Percentiles rank a stretch among this genome's conserved stretches.
phyloP scores from a whole-genome alignment of 2,797 vertebrate species.

The Mionectes olivaceus region DNA sequence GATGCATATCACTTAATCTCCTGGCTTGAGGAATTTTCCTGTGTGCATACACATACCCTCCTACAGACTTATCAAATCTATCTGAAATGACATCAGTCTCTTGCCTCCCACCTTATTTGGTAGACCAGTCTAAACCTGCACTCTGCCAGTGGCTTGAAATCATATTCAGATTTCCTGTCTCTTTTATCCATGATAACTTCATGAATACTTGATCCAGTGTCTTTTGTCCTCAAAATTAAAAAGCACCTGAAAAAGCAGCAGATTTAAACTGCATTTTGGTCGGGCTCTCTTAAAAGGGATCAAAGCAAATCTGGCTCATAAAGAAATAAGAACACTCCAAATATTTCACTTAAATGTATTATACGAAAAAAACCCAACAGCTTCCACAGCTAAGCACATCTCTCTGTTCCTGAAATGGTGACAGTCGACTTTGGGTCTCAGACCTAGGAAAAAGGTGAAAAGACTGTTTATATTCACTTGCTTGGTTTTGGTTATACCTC shows the following conservation, averaged over 20 bases:
- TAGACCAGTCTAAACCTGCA: not conserved
- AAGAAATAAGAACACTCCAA: not conserved
- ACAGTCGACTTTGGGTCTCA: not conserved
- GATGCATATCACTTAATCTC: not conserved
- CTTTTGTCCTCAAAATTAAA: not conserved
- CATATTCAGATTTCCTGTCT: conserved; percentile 13
- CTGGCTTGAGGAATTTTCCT: not conserved
- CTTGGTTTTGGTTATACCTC: not conserved
- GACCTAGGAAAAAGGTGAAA: not conserved
- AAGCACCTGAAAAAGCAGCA: not conserved
- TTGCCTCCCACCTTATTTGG: conserved; percentile 27
- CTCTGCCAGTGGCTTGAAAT: not conserved
- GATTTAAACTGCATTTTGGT: not conserved
- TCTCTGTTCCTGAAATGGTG: not conserved
- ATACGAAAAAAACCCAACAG: not conserved
- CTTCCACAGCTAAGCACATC: not conserved
- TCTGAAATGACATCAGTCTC: not conserved
- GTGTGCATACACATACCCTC: not conserved
- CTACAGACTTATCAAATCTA: not conserved
- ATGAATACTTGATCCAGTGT: not conserved
- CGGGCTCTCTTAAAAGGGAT: not conserved
- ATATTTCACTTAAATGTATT: not conserved
- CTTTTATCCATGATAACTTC: not conserved
- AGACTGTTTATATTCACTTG: not conserved
- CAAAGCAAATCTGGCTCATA: not conserved